Evolutionary conservation across 1,140 invertebrate genomes (phyloP), one percentile per base, ranked within the genome.

Genomic region (Bombus turneri): DNA sequence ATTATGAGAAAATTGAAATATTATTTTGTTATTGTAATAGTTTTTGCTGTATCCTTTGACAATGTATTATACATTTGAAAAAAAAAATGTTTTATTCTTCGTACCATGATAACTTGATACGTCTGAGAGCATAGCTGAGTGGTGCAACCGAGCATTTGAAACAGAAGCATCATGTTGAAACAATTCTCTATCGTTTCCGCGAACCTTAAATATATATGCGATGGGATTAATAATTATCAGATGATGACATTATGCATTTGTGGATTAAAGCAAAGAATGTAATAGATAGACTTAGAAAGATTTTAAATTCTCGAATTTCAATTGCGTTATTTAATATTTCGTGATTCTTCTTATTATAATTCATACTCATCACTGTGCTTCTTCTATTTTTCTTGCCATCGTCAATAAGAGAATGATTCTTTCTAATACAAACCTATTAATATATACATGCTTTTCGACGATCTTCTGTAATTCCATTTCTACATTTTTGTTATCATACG

Each of bases 121-220:
- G 79, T 85, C 71, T 93, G 91, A 66, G 92, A 87, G 76, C 92
- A 93, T 28, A 93, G 53, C 31, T 86, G 87, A 4, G 88, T 13
- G 4, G 89, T 87, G 18, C 87, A 90, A 12, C 79, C 80, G 3
- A 93, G 10, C 78, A 93, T 87, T 69, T 94, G 92, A 12, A 90
- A 12, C 4, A 93, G 79, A 12, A 93, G 85, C 85, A 91, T 91
- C 37, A 78, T 31, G 71, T 91, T 93, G 83, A 94, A 94, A 75
- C 93, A 95, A 0, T 85, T 57, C 90, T 96, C 95, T 47, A 96
- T 91, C 18, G 91, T 87, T 13, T 71, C 77, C 0, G 92, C 90
- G 3, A 95, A 91, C 15, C 93, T 62, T n/a, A 12, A 1, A 53
- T 22, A 22, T 22, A 53, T 18, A 22, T 22, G 2, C 47, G 0